Evolutionary conservation across 2,888 invertebrate species (phyloP), one percentile per base, ranked within the genome.

Genomic region (Athalia circularis): DNA sequence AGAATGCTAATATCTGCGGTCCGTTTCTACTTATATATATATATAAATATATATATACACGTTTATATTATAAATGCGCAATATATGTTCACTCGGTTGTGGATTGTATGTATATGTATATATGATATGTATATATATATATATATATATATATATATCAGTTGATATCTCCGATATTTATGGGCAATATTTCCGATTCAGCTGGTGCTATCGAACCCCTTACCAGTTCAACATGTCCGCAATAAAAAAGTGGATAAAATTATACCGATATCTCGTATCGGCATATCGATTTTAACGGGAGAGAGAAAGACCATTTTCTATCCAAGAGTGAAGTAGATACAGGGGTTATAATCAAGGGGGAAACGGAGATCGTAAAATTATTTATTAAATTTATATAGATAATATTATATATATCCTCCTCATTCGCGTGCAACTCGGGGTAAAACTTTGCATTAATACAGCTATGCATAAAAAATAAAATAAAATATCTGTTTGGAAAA

Each of bases 171-270:
- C 86, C 87, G 86, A 90, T 90, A 90, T 90, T 90, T 90, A 90
- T 90, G 89, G 88, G 87, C 90, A 88, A 90, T 90, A 90, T 90
- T 90, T 90, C 89, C 90, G 89, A 88, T 89, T 88, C 89, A 88
- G 88, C 88, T 87, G 88, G 86, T 84, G 88, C 89, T 89, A 89
- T 90, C 90, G 88, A 87, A 85, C 84, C 88, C 87, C 89, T 89
- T 89, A 87, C 88, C 89, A 86, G 87, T 87, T 88, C 89, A 88
- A 89, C 89, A 88, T 89, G 89, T 88, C 87, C 88, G 90, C 89
- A 88, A 88, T 90, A 88, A 89, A 89, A 88, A 88, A 88, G 86
- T 87, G 88, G 89, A 88, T 89, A 89, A 89, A 90, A 89, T 89
- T 89, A 90, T 87, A 89, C 87, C 86, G 88, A 87, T 87, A 87